Conservation (phyloP, 2,888 invertebrate species). For the Pedicia rivosa region DNA sequence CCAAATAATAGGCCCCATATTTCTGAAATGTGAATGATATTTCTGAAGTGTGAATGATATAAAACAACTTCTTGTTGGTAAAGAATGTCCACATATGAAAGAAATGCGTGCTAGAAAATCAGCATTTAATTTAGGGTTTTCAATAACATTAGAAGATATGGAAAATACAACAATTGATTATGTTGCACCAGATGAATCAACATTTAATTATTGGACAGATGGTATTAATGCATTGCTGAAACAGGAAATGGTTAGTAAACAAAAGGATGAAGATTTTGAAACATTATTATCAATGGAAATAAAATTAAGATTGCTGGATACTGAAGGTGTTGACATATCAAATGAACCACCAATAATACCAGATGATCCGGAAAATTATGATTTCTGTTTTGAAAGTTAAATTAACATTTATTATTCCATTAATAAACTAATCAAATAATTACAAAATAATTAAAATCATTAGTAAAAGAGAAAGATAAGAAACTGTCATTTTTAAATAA, state of each 20-base stretch:
- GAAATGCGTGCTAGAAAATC: constrained; percentile 68
- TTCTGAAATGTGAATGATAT: too few species aligned
- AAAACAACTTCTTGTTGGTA: constrained; percentile 68
- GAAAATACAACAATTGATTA: constrained; percentile 77
- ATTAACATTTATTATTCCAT: too few species aligned
- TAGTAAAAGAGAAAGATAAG: too few species aligned
- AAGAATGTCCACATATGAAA: constrained; percentile 91
- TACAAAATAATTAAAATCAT: too few species aligned
- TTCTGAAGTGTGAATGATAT: constrained; percentile 82
- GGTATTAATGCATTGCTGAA: constrained; percentile 82
- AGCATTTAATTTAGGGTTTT: constrained; percentile 67
- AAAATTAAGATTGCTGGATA: constrained; percentile 80
- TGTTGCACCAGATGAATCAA: constrained; percentile 77
- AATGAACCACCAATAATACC: constrained; percentile 86
- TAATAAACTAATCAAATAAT: too few species aligned
- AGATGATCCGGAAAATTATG: constrained; percentile 82
- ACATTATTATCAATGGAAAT: constrained; percentile 91
- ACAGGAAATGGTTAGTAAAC: constrained; percentile 76
- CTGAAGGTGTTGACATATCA: constrained; percentile 89
- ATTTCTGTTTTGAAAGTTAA: constrained; percentile 42
- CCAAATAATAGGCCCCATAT: constrained; percentile 82
- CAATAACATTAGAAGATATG: constrained; percentile 65
- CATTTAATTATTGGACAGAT: constrained; percentile 90
- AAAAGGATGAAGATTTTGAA: constrained; percentile 78
- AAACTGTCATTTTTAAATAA: too few species aligned